A percentile compares a stretch with the other conserved stretches of the same genome.
These are phyloP conservation scores for Amazona guildingii DNA, from an alignment of 2,113 vertebrate species.

Conservation along the genomic window DNA sequence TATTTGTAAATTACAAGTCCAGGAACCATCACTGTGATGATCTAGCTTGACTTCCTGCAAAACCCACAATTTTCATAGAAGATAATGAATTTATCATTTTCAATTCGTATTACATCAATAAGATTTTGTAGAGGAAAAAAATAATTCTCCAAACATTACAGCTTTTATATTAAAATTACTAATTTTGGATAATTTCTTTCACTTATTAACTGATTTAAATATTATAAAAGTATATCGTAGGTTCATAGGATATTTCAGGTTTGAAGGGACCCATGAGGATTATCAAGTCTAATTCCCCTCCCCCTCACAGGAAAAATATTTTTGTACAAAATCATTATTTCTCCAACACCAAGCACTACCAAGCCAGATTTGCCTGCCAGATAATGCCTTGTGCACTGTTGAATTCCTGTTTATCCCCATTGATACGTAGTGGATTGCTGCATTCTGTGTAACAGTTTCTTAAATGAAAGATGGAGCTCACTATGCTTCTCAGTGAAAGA, in stretches of 20 bases:
- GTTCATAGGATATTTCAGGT: not conserved
- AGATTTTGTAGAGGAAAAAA: not conserved
- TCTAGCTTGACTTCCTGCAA: not conserved
- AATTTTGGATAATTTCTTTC: not conserved
- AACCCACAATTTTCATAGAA: not conserved
- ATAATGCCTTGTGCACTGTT: not conserved
- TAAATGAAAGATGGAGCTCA: not conserved
- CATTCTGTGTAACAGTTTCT: not conserved
- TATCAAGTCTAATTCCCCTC: not conserved
- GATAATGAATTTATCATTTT: not conserved
- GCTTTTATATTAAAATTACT: not conserved
- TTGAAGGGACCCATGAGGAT: not conserved
- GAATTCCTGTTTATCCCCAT: not conserved
- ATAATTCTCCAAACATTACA: not conserved
- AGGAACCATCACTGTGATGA: not conserved
- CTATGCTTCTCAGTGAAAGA: not conserved
- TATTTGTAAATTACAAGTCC: not conserved
- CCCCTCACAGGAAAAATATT: not conserved
- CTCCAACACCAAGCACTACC: not conserved
- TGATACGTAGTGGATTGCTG: not conserved
- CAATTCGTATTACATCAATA: not conserved
- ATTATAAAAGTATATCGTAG: not conserved
- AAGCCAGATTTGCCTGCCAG: not conserved
- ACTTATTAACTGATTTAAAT: not conserved
- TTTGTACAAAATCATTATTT: not conserved